These are phyloP conservation scores for Ianthella basta DNA, from an alignment of 37 sponge, comb jelly and placozoan genomes.

Conservation along the genomic window DNA sequence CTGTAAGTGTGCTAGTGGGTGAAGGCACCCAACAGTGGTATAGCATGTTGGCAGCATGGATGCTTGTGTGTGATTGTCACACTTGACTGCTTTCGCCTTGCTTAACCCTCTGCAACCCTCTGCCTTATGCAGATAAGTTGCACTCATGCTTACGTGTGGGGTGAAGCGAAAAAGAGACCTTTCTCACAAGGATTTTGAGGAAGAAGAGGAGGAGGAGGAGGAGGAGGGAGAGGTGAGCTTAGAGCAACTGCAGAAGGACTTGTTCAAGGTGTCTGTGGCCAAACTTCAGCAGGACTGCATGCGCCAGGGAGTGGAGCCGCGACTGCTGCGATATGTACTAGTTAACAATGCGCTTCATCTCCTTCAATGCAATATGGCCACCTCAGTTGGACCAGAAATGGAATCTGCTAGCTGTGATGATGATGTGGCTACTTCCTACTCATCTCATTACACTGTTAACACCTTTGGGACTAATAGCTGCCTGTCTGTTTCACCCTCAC, in stretches of 20 bases:
- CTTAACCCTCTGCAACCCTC: too few species aligned
- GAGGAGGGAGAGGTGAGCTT: slow-evolving; percentile 36
- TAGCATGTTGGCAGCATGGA: too few species aligned
- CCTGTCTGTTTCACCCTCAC: slow-evolving; percentile 11
- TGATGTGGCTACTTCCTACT: not conserved
- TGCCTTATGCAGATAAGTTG: not conserved
- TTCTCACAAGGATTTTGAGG: too few species aligned
- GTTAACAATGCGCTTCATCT: slow-evolving; percentile 72
- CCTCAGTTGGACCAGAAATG: not conserved
- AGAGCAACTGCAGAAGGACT: slow-evolving; percentile 59
- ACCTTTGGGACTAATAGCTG: slow-evolving; percentile 20
- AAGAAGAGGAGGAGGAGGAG: not conserved
- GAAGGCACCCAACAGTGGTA: too few species aligned
- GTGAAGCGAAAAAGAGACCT: slow-evolving; percentile 6
- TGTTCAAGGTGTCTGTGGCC: slow-evolving; percentile 66
- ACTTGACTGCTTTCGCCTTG: too few species aligned
- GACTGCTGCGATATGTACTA: slow-evolving; percentile 70
- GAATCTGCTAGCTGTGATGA: not conserved
- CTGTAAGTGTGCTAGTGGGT: too few species aligned
- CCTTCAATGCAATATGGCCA: slow-evolving; percentile 7
- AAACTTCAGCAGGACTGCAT: slow-evolving; percentile 78
- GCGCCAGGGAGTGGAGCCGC: slow-evolving; percentile 56
- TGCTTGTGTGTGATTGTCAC: too few species aligned
- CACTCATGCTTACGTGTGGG: slow-evolving; percentile 30
- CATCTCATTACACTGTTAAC: not conserved